Conservation (phyloP, 1,140 invertebrate species). For the Drosophila ercepeae region DNA sequence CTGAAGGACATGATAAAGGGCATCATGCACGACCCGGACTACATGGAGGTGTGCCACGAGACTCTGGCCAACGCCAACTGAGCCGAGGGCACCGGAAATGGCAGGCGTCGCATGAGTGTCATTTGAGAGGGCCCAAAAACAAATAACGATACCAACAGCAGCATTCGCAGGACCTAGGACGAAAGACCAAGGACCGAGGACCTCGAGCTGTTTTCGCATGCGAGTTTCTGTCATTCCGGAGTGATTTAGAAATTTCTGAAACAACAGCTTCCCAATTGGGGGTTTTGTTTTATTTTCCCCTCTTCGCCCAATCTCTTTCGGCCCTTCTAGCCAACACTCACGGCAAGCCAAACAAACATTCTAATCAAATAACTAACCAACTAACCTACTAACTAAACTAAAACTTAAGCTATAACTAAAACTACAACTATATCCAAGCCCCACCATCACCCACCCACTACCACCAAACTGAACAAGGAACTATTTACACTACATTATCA, state of each 20-base stretch:
- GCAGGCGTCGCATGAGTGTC: slow-evolving; percentile 81
- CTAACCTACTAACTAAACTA: slow-evolving; percentile 41
- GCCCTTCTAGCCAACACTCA: slow-evolving; percentile 37
- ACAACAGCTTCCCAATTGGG: slow-evolving; percentile 38
- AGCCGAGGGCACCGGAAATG: slow-evolving; percentile 80
- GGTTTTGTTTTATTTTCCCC: slow-evolving; percentile 3
- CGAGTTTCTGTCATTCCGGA: slow-evolving; percentile 67
- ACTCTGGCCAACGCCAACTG: slow-evolving; percentile 81
- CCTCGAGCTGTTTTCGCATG: slow-evolving; percentile 49
- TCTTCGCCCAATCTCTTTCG: slow-evolving; percentile 12
- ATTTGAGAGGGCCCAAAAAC: slow-evolving; percentile 66
- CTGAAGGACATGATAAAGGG: slow-evolving; percentile 98
- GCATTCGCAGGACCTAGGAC: slow-evolving; percentile 27
- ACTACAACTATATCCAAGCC: slow-evolving; percentile 10
- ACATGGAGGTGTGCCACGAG: slow-evolving; percentile 98
- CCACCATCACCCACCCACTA: slow-evolving; percentile 15
- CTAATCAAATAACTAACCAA: slow-evolving; percentile 43
- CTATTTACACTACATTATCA: slow-evolving; percentile 70
- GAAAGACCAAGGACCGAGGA: slow-evolving; percentile 4
- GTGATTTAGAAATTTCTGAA: slow-evolving; percentile 37
- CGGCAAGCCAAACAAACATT: slow-evolving; percentile 38
- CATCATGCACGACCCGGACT: slow-evolving; percentile 96
- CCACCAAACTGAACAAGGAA: slow-evolving; percentile 49
- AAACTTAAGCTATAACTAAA: slow-evolving; percentile 1
- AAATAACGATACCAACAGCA: slow-evolving; percentile 40